phyloP scores from a whole-genome alignment of 2,888 invertebrate species.

The Eupelmus urozonus region DNA sequence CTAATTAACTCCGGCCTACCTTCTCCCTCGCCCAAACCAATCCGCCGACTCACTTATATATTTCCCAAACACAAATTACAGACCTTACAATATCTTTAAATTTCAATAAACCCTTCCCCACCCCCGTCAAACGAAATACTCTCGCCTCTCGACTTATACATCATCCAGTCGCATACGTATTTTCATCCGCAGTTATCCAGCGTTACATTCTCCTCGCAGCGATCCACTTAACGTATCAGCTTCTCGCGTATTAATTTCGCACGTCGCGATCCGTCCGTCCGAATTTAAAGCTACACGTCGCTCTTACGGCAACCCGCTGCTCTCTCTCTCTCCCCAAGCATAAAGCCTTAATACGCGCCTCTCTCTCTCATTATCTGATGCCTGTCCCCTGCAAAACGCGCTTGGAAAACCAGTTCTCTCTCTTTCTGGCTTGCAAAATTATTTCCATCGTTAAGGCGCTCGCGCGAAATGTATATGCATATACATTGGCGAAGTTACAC shows the following conservation, averaged over 20 bases:
- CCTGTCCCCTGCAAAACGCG: neutral
- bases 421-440: conserved; percentile 61
- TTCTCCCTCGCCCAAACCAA: no score
- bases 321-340: neutral
- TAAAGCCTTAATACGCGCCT: neutral
- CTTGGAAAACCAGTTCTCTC: conserved; percentile 65
- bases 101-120: conserved; percentile 19
- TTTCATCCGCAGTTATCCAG: no score
- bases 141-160: no score
- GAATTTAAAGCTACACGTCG: conserved; percentile 41
- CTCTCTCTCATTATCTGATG: conserved; percentile 39
- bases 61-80: no score
- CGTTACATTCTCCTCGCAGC: no score
- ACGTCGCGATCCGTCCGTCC: conserved; percentile 32
- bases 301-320: neutral
- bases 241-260: neutral
- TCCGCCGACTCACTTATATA: no score
- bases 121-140: neutral
- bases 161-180: no score
- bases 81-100: no score
- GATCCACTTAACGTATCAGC: no score
- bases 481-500: no score
- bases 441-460: conserved; percentile 68
- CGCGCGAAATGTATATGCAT: conserved; percentile 23
- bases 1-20: no score